Evolutionary conservation across 2,797 vertebrate genomes (phyloP).

Genomic region (Pangasius larnaudii): DNA sequence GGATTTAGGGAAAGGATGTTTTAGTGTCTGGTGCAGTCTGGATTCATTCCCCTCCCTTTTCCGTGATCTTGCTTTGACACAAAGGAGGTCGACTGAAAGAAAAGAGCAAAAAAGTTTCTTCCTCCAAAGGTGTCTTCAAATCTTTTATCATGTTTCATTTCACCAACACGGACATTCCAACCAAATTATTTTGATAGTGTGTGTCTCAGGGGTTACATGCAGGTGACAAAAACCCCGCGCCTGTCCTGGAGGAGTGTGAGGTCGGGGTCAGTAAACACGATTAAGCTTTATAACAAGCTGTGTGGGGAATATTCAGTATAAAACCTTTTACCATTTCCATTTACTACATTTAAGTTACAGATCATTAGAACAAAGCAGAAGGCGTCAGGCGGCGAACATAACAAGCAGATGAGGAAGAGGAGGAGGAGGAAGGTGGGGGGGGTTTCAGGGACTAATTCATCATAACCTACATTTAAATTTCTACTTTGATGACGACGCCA

Average conservation of each 20-base stretch:
- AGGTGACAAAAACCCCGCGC: neutral
- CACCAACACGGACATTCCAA: neutral
- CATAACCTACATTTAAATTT: conserved; percentile 72
- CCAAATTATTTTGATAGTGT: neutral
- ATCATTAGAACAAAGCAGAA: conserved; percentile 69
- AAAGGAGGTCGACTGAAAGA: conserved; percentile 22
- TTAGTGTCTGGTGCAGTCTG: conserved; percentile 24
- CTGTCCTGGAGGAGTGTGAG: neutral
- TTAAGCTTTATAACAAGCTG: neutral
- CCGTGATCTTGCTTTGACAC: conserved; percentile 37
- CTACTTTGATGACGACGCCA: conserved; percentile 68
- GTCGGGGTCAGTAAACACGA: neutral
- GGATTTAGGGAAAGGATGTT: conserved; percentile 26
- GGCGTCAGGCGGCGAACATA: conserved; percentile 36
- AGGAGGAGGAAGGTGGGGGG: conserved; percentile 61
- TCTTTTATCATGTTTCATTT: neutral
- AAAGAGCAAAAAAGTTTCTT: conserved; percentile 3
- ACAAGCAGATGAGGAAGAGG: neutral
- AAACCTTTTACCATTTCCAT: neutral
- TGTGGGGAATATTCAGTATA: neutral
- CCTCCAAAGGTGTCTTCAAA: neutral
- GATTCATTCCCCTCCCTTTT: conserved; percentile 42
- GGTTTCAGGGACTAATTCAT: conserved; percentile 55
- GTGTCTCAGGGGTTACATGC: neutral
- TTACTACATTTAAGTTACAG: conserved; percentile 11